These are phyloP conservation scores for Suillia variegata DNA, from an alignment of 2,888 invertebrate genomes.

Conservation along the genomic window DNA sequence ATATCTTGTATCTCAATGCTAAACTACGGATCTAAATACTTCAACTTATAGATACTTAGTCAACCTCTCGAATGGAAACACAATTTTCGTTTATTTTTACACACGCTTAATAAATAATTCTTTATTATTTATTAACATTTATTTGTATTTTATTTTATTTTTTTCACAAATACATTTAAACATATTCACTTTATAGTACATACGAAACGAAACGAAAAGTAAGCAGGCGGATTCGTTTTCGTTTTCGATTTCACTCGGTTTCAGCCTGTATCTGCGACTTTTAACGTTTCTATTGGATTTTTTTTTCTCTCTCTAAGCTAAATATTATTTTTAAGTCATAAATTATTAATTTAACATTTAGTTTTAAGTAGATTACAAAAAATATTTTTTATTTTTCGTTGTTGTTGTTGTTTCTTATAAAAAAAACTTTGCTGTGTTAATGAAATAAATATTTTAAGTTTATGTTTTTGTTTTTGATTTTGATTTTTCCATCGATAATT, in stretches of 20 bases:
- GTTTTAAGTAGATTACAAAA: not conserved
- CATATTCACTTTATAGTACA: not conserved
- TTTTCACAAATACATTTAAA: conserved; percentile 11
- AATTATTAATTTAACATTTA: not conserved
- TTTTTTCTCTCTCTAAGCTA: not conserved
- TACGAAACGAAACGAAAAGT: too few species aligned
- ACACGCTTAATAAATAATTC: conserved; percentile 29
- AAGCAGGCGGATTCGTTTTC: not conserved
- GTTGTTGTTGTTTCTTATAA: not conserved
- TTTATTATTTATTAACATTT: too few species aligned
- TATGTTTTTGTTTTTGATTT: conserved; percentile 5
- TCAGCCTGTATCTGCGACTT: not conserved
- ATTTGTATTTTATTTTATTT: conserved; percentile 26
- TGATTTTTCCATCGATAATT: conserved; percentile 10
- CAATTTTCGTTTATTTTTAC: not conserved
- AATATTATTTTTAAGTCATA: not conserved
- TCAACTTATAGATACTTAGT: too few species aligned
- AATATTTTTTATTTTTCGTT: too few species aligned
- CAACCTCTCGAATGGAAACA: too few species aligned
- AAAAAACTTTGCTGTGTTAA: too few species aligned
- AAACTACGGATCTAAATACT: too few species aligned
- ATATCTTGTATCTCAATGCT: too few species aligned
- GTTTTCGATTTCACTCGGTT: not conserved
- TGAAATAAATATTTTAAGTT: not conserved
- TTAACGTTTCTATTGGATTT: not conserved